Evolutionary conservation across 2,888 invertebrate species (phyloP), one percentile per base, ranked within the genome.

Genomic region (Tetragonula carbonaria): DNA sequence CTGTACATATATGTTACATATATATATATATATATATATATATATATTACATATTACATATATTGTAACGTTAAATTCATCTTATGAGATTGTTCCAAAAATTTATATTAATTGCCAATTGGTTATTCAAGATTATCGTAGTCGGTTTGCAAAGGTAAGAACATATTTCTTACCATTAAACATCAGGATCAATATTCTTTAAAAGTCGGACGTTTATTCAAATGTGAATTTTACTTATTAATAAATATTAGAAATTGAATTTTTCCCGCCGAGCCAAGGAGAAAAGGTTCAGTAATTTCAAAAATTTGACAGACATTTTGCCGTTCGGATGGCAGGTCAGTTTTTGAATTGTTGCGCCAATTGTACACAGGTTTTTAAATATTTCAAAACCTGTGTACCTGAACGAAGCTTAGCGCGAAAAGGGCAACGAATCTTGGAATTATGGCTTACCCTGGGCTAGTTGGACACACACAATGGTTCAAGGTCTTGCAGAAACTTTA

Each of bases 391-490:
- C 4, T 33, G 5, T 21, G 21, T 55, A 57, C 59, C 73, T 38
- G n/a, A 45, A 63, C 8, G 14, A 8, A 28, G 4, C 21, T 55
- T 21, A 4, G 23, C 13, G 50, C 59, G 23, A 57, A 78, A 71
- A 74, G 72, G 38, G 78, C 76, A 84, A 84, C 73, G 73, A 67
- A n/a, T 23, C 38, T 21, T 16, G 13, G 63, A 76, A 65, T 84
- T 81, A 67, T 72, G 70, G 62, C 50, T 66, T 71, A 16, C 55
- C 53, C 45, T 11, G 70, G 13, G 5, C 77, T 3, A 85, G 50
- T 73, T 81, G 70, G 21, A 63, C 28, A n/a, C 28, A 28, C n/a
- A 21, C 38, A 21, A 3, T 55, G 11, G 50, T 68, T 66, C 59
- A 1, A n/a, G 28, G 74, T 57, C 63, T 28, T 4, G 51, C 14